Base-by-base conservation (phyloP, 1,140 invertebrate genomes). In the Scaptomyza montana region DNA sequence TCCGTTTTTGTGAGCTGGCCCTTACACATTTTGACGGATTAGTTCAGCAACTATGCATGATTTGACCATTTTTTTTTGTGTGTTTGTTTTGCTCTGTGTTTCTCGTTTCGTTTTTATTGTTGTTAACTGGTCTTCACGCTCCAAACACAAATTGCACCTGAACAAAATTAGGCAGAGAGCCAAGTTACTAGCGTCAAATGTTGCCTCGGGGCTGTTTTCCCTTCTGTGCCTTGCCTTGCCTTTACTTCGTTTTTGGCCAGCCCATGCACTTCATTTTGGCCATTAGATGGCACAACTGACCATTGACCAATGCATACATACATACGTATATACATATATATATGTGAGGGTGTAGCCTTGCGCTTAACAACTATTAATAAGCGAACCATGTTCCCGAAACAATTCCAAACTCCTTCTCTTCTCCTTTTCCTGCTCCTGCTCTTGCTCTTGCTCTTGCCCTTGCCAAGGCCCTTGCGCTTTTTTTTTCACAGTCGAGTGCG, bases 351-450 rank as follows among this genome's bases (percentile, higher is more conserved):
- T 89, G 84, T 87, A 67, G 76, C 81, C 84, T 45, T 89, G 79
- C 85, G 84, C 84, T 87, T 87, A 87, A 89, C 84, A 87, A 87
- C 84, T 87, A 87, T 87, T 87, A 89, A 87, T 89, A 89, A 82
- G 72, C 69, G 47, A 53, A 51, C 65, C 70, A 50, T 56, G 67
- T 33, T 51, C 45, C 45, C 39, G 57, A 69, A 65, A 57, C 19
- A 33, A 6, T 33, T 4, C 30, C 7, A 33, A 46, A 25, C 28
- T 28, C 50, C 50, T 33, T 9, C n/a, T 12, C 51, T 25, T 25
- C 21, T 25, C 21, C 21, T 25, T 25, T 25, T 25, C 21, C 21
- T 25, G 21, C 21, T 21, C 21, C 3, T 13, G 25, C 63, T 16
- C n/a, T 36, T 50, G 13, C 55, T 59, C 50, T 43, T 30, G 54